Evolutionary conservation across 1,140 invertebrate species (phyloP), one percentile per base, ranked within the genome.

Genomic region (Eciton burchellii): DNA sequence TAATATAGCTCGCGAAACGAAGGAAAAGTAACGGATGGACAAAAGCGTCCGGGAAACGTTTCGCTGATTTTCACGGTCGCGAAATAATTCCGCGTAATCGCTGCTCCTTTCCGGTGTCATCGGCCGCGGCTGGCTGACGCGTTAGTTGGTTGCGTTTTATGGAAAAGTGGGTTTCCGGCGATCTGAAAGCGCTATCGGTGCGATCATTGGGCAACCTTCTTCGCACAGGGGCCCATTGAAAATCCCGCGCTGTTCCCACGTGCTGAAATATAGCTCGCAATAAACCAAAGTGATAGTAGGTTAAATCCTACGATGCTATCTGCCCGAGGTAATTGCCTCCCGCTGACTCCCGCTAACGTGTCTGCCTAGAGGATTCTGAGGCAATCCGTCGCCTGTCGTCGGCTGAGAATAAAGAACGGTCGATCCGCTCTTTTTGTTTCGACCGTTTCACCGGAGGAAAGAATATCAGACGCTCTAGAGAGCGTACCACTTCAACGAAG

Each of bases 201-300:
- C 89, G 88, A 94, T 94, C 92, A 93, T 94, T 93, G 92, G 89
- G 91, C 93, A 94, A 93, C 92, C 90, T 91, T 91, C 89, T 93
- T 93, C 91, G 89, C 89, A 92, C 90, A 91, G 74, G 88, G 86
- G 71, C 86, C 90, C 89, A 91, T 92, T 92, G 74, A 91, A 90
- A 92, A 90, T 84, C 57, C 79, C 88, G 89, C 88, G 86, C 82
- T 86, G 85, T 93, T 93, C 92, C 90, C 93, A 94, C 93, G 93
- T 92, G 90, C 91, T 92, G 91, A 93, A 93, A 93, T 90, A 89
- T 92, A 93, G 92, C 89, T 92, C 87, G 92, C 90, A 93, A 93
- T 93, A 92, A 91, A 91, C 91, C 89, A 91, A 92, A 92, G 92
- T 92, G 92, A 93, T 94, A 94, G 92, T 92, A 93, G 91, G 92